phyloP scores from a whole-genome alignment of 2,113 vertebrate genomes.

The Campylorhamphus procurvoides region DNA sequence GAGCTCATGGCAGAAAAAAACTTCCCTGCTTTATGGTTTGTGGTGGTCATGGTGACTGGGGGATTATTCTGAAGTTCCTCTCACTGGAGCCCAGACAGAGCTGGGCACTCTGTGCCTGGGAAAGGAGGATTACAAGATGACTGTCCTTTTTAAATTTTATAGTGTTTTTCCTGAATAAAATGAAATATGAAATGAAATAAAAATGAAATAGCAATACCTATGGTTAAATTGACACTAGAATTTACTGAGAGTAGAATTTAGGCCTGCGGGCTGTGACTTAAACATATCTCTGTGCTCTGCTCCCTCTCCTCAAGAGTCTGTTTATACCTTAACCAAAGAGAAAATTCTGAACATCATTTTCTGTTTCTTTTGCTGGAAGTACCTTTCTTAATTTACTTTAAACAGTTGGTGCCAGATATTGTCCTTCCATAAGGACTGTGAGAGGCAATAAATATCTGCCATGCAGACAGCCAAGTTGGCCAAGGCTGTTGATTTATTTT shows the following conservation, averaged over 20 bases:
- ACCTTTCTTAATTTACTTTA: slow-evolving; percentile 10
- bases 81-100: neutral
- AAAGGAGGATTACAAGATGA: neutral
- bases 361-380: neutral
- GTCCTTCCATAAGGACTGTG: neutral
- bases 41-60: neutral
- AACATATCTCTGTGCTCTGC: neutral
- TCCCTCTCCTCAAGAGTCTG: neutral
- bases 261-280: neutral
- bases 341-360: neutral
- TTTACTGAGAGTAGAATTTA: neutral
- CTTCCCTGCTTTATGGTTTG: neutral
- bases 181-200: neutral
- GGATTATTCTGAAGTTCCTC: neutral
- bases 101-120: neutral
- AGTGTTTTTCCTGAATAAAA: neutral
- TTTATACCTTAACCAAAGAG: neutral
- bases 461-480: neutral
- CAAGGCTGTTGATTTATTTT: slow-evolving; percentile 3
- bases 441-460: neutral
- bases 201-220: neutral
- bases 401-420: neutral
- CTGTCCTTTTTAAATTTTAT: neutral
- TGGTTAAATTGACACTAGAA: neutral
- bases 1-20: neutral